Evolutionary conservation across 2,797 vertebrate species (phyloP).

Genomic region (Squalus acanthias): DNA sequence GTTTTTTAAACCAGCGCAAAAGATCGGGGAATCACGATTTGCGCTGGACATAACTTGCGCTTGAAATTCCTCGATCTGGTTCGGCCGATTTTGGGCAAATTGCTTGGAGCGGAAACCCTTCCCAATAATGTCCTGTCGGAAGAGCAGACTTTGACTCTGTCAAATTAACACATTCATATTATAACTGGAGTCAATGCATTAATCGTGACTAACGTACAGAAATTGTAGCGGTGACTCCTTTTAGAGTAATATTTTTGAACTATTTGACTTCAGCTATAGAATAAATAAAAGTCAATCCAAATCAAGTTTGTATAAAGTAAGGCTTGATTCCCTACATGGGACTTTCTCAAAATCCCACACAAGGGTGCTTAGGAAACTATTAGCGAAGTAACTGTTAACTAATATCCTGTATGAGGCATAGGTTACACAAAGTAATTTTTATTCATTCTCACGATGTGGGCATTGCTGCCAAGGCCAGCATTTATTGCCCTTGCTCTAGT

Average conservation of each 20-base stretch:
- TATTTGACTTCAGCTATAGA: background rate
- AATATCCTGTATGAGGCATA: background rate
- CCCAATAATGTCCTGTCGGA: too few species aligned
- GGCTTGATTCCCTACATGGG: background rate
- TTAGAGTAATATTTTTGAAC: background rate
- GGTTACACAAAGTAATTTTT: background rate
- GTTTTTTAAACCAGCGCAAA: too few species aligned
- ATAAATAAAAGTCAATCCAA: background rate
- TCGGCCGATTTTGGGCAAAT: too few species aligned
- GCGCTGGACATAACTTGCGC: too few species aligned
- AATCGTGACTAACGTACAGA: too few species aligned
- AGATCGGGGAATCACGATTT: too few species aligned
- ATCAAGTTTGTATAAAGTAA: background rate
- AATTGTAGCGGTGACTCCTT: background rate
- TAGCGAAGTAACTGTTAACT: too few species aligned
- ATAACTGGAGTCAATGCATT: background rate
- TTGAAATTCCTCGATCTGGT: too few species aligned
- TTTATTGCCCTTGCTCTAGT: background rate
- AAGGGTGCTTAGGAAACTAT: background rate
- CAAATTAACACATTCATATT: background rate
- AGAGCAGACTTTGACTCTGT: background rate
- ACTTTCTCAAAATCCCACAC: background rate
- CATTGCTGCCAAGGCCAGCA: background rate
- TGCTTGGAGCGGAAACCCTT: too few species aligned
- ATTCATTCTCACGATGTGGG: background rate